Evolutionary conservation across 2,113 vertebrate species (phyloP).

Genomic region (Pipa parva): DNA sequence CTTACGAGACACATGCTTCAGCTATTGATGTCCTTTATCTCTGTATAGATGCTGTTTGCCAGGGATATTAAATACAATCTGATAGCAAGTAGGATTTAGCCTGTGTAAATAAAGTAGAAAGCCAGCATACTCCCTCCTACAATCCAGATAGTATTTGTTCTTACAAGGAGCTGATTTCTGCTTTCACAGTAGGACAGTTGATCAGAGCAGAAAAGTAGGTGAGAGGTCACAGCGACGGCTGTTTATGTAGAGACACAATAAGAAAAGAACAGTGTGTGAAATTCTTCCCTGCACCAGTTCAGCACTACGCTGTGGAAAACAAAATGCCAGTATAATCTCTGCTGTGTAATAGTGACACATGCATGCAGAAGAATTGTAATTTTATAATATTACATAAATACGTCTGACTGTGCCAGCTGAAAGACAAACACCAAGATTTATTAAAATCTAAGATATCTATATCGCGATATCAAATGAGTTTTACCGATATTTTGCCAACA

Average conservation of each 20-base stretch:
- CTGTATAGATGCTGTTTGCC: too few species aligned
- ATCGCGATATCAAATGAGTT: too few species aligned
- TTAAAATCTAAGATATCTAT: too few species aligned
- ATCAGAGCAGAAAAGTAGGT: background rate
- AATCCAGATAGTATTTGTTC: slow-evolving; percentile 9
- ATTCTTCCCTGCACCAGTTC: background rate
- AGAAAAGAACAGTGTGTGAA: slow-evolving; percentile 27
- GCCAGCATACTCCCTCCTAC: background rate
- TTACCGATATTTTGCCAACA: too few species aligned
- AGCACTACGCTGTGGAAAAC: slow-evolving; percentile 5
- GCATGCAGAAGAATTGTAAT: too few species aligned
- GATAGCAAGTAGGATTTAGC: background rate
- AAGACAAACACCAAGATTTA: too few species aligned
- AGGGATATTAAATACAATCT: background rate
- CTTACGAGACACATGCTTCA: background rate
- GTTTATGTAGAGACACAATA: slow-evolving; percentile 29
- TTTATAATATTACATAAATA: too few species aligned
- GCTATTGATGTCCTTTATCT: background rate
- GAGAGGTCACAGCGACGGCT: slow-evolving; percentile 6
- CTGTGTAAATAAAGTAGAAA: background rate
- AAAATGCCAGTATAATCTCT: slow-evolving; percentile 9
- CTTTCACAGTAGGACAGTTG: background rate
- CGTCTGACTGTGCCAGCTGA: too few species aligned
- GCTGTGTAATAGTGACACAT: too few species aligned
- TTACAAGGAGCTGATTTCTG: slow-evolving; percentile 3